Conservation (phyloP, 2,888 invertebrate species). For the Nomada ferruginata region DNA sequence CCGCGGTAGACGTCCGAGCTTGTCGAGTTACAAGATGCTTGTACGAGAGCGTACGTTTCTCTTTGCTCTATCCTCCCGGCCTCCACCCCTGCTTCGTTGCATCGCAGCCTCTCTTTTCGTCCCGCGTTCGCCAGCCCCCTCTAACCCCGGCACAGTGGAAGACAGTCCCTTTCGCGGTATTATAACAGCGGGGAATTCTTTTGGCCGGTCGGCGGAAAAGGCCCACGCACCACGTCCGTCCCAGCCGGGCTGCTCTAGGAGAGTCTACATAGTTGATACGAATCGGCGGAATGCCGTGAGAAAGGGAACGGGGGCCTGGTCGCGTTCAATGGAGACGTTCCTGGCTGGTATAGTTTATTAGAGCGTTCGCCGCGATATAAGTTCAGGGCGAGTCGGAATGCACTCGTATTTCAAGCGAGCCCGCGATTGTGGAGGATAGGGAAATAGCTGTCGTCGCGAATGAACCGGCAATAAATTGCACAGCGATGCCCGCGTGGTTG, state of each 20-base stretch:
- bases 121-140: conserved; percentile 15
- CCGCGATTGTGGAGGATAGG: conserved; percentile 24
- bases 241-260: conserved; percentile 34
- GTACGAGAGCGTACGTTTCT: conserved; percentile 70
- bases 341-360: conserved; percentile 46
- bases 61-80: conserved; percentile 62
- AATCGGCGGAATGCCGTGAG: conserved; percentile 55
- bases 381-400: conserved; percentile 14
- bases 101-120: conserved; percentile 32
- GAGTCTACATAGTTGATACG: conserved; percentile 47
- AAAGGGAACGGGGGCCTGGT: conserved; percentile 39
- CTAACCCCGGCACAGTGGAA: conserved; percentile 15
- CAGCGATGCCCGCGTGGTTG: no score
- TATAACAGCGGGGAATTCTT: conserved; percentile 60
- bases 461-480: background rate
- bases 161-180: conserved; percentile 55
- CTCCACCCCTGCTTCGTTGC: conserved; percentile 6
- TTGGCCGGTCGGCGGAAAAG: conserved; percentile 43
- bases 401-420: conserved; percentile 26
- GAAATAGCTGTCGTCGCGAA: conserved; percentile 14
- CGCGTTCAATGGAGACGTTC: conserved; percentile 54
- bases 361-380: conserved; percentile 25
- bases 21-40: conserved; percentile 73
- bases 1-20: conserved; percentile 72
- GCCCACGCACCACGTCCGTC: conserved; percentile 43